These are phyloP conservation scores for Hemibagrus guttatus DNA, from an alignment of 2,797 vertebrate species.

Conservation along the genomic window DNA sequence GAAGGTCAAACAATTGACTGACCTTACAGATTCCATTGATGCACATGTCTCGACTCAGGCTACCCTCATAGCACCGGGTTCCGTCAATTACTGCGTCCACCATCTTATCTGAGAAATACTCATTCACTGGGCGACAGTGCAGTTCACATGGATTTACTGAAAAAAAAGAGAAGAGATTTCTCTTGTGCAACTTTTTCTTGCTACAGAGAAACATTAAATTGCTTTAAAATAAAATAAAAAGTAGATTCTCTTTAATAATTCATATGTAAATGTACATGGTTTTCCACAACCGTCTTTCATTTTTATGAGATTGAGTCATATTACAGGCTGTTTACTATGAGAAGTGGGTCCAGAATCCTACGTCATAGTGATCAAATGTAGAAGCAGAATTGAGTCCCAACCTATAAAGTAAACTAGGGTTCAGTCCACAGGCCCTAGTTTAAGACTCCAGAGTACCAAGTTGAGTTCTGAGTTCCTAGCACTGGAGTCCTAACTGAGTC, in stretches of 20 bases:
- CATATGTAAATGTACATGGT: not conserved
- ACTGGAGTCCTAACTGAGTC: too few relatives aligned
- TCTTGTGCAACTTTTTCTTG: not conserved
- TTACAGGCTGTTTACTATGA: not conserved
- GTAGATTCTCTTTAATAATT: not conserved
- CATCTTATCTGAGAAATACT: constrained; percentile 88
- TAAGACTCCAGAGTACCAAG: not conserved
- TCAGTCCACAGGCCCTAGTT: too few relatives aligned
- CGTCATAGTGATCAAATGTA: not conserved
- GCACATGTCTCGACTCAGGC: constrained; percentile 83
- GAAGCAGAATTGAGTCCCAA: too few relatives aligned
- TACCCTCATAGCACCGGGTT: constrained; percentile 84
- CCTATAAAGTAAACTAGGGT: too few relatives aligned
- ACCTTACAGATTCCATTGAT: constrained; percentile 98
- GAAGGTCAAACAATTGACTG: constrained; percentile 27
- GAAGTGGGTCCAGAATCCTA: not conserved
- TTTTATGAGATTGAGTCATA: not conserved
- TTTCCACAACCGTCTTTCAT: not conserved
- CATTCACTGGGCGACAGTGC: constrained; percentile 85
- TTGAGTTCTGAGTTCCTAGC: not conserved
- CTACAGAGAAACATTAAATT: not conserved
- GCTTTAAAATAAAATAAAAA: not conserved
- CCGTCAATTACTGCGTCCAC: constrained; percentile 86
- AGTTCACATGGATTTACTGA: constrained; percentile 90
- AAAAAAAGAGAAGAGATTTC: constrained; percentile 1